A percentile compares a stretch with the other conserved stretches of the same genome.
Evolutionary conservation across 1,140 invertebrate species (phyloP).

Genomic region (Pseudomyrmex flavicornis): DNA sequence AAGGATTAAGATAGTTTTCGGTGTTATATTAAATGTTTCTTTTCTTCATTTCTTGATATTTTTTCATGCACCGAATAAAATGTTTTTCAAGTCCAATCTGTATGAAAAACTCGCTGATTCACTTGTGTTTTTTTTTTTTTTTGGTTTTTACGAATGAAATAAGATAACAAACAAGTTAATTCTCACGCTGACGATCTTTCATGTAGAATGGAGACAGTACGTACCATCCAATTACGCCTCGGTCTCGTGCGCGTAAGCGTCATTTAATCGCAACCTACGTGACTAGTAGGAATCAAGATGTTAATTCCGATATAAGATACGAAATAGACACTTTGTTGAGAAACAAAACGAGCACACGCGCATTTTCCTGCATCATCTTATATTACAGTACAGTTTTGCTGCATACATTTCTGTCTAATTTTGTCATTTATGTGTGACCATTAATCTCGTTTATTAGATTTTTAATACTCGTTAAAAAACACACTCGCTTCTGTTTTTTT

Average conservation of each 20-base stretch:
- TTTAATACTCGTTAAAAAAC: background rate
- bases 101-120: background rate
- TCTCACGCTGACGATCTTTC: constrained; percentile 38
- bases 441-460: constrained; percentile 1
- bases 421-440: background rate
- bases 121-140: constrained; percentile 10
- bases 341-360: constrained; percentile 45
- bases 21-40: too few relatives aligned
- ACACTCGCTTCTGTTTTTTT: background rate
- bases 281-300: constrained; percentile 65
- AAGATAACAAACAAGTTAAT: constrained; percentile 61
- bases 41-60: background rate
- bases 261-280: constrained; percentile 69
- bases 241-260: constrained; percentile 48
- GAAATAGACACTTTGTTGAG: constrained; percentile 49
- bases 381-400: background rate
- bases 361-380: constrained; percentile 33
- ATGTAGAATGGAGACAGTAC: constrained; percentile 40
- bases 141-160: background rate
- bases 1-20: background rate
- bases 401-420: constrained; percentile 19
- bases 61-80: background rate
- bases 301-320: constrained; percentile 59
- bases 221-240: constrained; percentile 63
- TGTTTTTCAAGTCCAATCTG: background rate